Base-by-base conservation (phyloP, 1,140 invertebrate genomes). In the Heterodera schachtii region DNA sequence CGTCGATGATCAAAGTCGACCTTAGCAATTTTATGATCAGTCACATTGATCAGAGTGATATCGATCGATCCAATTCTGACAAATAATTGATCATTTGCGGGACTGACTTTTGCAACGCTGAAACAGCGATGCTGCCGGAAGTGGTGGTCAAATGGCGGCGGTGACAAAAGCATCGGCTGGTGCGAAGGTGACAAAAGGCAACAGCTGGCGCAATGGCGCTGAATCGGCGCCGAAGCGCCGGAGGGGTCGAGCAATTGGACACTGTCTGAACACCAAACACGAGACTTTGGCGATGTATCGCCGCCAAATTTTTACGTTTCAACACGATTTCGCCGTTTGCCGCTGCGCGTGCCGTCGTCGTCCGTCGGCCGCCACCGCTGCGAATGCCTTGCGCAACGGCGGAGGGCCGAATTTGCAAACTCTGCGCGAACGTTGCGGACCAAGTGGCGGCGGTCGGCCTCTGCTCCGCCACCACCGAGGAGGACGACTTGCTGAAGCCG, bases 401-500 rank as follows among this genome's bases (percentile, higher is more conserved):
- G 44, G 13, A 64, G 70, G 52, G 77, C 66, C 77, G 31, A 70
- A 76, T 76, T 76, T 76, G 75, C 19, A 76, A 76, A 76, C 75
- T 76, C 3, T 76, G 75, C 43, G 75, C 75, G 46, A 76, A 76
- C 8, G 75, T 76, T 19, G 75, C 75, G 44, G 75, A 64, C 70
- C 21, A 69, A 69, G 41, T 82, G 43, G 57, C 52, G 73, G 44
- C 73, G 7, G 57, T 13, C 57, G 11, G 57, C 5, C 57, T 11
- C 57, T 13, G 57, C 11, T 64, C 16, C 57, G 57, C 57, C 57
- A 19, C 57, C 57, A 64, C 57, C 11, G 57, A 64, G 13, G 16
- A 19, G 1, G 57, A 64, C 57, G 57, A 64, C 2, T 64, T 64
- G 57, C 57, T 64, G 57, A 64, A 19, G 57, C 19, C 57, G 31